These are phyloP conservation scores for Mactra quadrangularis DNA, from an alignment of 1,140 invertebrate species.

Conservation along the genomic window DNA sequence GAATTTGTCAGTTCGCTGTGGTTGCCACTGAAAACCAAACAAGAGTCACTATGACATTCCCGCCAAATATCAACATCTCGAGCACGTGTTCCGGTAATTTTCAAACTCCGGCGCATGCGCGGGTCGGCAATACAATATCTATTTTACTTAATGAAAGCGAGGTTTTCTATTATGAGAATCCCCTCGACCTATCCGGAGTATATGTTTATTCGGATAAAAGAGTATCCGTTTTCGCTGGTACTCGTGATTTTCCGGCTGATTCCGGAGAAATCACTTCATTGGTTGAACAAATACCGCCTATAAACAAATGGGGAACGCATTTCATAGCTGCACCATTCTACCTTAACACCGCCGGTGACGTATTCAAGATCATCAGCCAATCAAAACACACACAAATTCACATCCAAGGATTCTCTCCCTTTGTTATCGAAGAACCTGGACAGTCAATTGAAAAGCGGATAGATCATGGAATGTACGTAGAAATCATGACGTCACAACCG, in stretches of 20 bases:
- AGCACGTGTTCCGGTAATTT: not conserved
- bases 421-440: constrained; percentile 13
- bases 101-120: not conserved
- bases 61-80: not conserved
- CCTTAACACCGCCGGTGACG: constrained; percentile 33
- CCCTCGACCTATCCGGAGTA: constrained; percentile 27
- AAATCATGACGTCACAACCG: constrained; percentile 8
- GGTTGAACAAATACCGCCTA: constrained; percentile 45
- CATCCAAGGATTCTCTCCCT: constrained; percentile 41
- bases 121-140: not conserved
- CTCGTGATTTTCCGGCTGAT: not conserved
- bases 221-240: constrained; percentile 42
- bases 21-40: constrained; percentile 14
- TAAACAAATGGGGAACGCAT: constrained; percentile 45
- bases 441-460: constrained; percentile 7
- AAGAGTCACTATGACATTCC: constrained; percentile 17
- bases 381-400: constrained; percentile 8
- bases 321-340: constrained; percentile 21
- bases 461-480: constrained; percentile 24
- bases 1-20: constrained; percentile 49
- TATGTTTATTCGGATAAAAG: constrained; percentile 23
- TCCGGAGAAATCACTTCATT: not conserved
- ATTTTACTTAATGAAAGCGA: constrained; percentile 42
- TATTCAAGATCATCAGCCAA: constrained; percentile 31
- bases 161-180: constrained; percentile 36